Base-by-base conservation (phyloP, 2,113 vertebrate species). In the Echinops telfairi region DNA sequence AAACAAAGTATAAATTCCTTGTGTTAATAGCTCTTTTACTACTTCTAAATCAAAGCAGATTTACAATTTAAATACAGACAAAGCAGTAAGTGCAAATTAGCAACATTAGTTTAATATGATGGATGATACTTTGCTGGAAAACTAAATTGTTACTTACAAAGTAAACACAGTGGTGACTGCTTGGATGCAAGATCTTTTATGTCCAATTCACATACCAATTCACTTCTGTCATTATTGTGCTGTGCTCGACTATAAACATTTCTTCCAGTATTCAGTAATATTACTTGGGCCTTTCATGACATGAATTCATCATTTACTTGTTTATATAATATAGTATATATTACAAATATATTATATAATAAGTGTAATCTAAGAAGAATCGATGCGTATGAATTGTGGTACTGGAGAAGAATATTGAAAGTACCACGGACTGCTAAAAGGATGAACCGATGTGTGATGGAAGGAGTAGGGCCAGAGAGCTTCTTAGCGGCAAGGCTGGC, bases 1-100 rank as follows among this genome's bases (percentile, higher is more conserved):
- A 83, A 90, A 38, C 11, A 82, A 62, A 73, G 16, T 78, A 75
- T 76, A 81, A 84, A 81, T 93, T 86, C 31, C 9, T 86, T 86
- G 25, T 40, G 58, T 38, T 90, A 78, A 43, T 78, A 73, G 80
- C 3, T n/a, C 3, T 22, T 40, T 76, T 9, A 36, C 15, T 57
- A 40, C 9, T 79, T 94, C 83, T 60, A 91, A 95, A 76, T 66
- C 64, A 79, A 86, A 86, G 36, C 58, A 80, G 2, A 87, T 75
- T 60, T 92, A 60, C 17, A 92, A 64, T 84, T 91, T 57, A 83
- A 80, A 86, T 47, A 43, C 20, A 94, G 71, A 38, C 53, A 79
- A 92, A 70, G 33, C 20, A 70, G 0, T 91, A 43, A 77, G 53
- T 91, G 83, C 16, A 81, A 62, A 79, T 88, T n/a, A 91, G 68